Percentiles rank a stretch among this genome's conserved stretches.
Evolutionary conservation across 2,113 vertebrate genomes (phyloP).

Genomic region (Ginglymostoma cirratum): DNA sequence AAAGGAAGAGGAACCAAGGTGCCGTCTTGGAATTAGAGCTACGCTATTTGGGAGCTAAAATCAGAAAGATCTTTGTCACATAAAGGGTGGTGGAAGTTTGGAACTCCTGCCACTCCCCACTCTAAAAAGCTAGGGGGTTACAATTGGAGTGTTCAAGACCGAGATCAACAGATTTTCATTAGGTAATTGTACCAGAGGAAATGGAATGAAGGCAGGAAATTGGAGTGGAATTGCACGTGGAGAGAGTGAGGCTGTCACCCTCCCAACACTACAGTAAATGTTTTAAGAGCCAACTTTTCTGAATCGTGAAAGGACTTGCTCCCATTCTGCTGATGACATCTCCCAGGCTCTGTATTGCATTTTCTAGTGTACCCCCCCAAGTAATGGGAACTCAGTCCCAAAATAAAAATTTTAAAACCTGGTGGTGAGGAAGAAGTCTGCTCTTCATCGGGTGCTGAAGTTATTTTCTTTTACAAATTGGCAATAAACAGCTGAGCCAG

Average conservation of each 20-base stretch:
- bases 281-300: background rate
- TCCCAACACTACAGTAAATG: background rate
- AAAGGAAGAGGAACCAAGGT: background rate
- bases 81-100: background rate
- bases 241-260: background rate
- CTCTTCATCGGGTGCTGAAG: background rate
- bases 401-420: background rate
- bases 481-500: background rate
- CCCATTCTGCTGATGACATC: background rate
- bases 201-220: too few species aligned
- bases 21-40: background rate
- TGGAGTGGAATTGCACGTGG: too few species aligned
- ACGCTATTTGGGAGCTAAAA: background rate
- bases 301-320: background rate
- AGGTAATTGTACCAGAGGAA: background rate
- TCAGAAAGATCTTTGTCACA: background rate
- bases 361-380: background rate
- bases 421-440: background rate
- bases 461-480: background rate
- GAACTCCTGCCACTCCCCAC: background rate
- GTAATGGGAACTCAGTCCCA: background rate
- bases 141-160: background rate
- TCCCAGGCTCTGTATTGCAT: too few species aligned
- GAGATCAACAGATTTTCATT: background rate
- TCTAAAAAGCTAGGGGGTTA: background rate